Base-by-base conservation (phyloP, 2,797 vertebrate genomes). In the Platyrinchus mystaceus region DNA sequence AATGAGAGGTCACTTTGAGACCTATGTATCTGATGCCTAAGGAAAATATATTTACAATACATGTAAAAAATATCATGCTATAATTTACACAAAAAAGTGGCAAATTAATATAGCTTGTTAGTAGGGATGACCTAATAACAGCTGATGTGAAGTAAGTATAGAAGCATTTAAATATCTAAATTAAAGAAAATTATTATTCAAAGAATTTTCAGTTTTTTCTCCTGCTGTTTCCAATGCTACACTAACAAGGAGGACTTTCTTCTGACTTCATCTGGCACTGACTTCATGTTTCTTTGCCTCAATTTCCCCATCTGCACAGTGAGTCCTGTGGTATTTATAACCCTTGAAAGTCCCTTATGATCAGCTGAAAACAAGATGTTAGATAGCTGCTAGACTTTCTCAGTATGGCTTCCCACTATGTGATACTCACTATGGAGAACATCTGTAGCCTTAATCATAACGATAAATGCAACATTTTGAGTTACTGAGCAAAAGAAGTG, bases 401-500 rank as follows among this genome's bases (percentile, higher is more conserved):
- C 68, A 71, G 68, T 56, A 47, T 0, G 12, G 46, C 64, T 95
- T 91, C 63, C 90, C 83, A 30, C 80, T 71, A 13, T 16, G 44
- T 4, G 23, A 44, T 71, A n/a, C 53, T 84, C 60, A 44, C 87
- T 89, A 10, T 49, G 69, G 90, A 93, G 92, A 96, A 95, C 93
- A 96, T 95, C 94, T 95, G 90, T 87, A 93, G 90, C 53, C 85
- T 89, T 75, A 87, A 75, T 92, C 92, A 47, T 66, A 58, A 91
- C 41, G 68, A 91, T 81, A 95, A 94, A 95, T 75, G 62, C 75
- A 94, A 89, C 73, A 80, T 80, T 92, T 94, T 71, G 55, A 62
- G 3, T 64, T 81, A n/a, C 50, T 78, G 79, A 83, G 94, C 18
- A 56, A 84, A 94, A 80, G 52, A 68, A 73, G 8, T 22, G 44